These are phyloP conservation scores for Thymallus thymallus DNA, from an alignment of 2,113 vertebrate species.

Conservation along the genomic window DNA sequence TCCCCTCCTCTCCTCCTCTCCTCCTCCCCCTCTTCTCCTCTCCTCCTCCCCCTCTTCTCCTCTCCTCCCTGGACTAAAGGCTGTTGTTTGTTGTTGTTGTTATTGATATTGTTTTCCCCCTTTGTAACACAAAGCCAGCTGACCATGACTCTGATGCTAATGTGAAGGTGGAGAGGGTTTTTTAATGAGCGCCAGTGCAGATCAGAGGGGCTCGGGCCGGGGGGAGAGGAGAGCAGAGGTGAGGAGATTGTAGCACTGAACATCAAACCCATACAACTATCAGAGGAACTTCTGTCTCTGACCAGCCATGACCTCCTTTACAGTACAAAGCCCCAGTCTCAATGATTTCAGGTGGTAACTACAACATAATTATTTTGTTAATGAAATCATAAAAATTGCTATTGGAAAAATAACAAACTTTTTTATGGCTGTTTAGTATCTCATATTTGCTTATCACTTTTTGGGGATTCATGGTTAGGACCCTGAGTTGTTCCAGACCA, in stretches of 20 bases:
- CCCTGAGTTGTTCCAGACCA: too few relatives aligned
- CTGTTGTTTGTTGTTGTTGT: slow-evolving; percentile 82
- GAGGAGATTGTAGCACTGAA: slow-evolving; percentile 58
- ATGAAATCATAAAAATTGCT: not conserved
- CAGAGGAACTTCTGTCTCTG: slow-evolving; percentile 44
- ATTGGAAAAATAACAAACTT: not conserved
- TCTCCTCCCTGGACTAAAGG: slow-evolving; percentile 66
- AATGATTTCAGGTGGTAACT: not conserved
- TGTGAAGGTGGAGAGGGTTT: slow-evolving; percentile 76
- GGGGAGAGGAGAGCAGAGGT: not conserved
- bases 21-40: not conserved
- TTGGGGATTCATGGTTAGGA: not conserved
- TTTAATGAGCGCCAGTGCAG: slow-evolving; percentile 67
- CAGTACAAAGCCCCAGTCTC: not conserved
- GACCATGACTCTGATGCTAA: slow-evolving; percentile 80
- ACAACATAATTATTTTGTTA: not conserved
- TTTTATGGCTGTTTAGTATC: not conserved
- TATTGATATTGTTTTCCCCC: slow-evolving; percentile 76
- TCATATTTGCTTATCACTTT: not conserved
- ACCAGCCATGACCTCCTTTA: slow-evolving; percentile 59
- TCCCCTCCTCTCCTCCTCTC: not conserved
- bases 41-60: not conserved
- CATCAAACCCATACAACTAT: slow-evolving; percentile 61
- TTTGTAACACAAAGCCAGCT: slow-evolving; percentile 75
- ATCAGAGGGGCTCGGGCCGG: slow-evolving; percentile 60